These are phyloP conservation scores for Novumbra hubbsi DNA, from an alignment of 2,797 vertebrate genomes.

Conservation along the genomic window DNA sequence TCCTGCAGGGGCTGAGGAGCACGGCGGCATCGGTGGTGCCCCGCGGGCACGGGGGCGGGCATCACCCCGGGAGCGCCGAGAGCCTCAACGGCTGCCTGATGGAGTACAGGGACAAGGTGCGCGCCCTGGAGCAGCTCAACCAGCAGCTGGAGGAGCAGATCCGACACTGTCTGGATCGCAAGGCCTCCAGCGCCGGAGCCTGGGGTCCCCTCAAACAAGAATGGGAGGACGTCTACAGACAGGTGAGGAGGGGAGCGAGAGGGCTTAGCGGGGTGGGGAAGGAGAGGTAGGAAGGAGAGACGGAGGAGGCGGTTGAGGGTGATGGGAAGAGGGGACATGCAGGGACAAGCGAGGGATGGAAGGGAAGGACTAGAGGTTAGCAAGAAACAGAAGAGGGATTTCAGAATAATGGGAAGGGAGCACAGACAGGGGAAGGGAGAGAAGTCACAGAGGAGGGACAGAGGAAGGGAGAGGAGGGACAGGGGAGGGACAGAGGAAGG, in stretches of 20 bases:
- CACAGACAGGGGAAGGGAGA: too few relatives aligned
- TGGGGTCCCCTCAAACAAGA: slow-evolving; percentile 81
- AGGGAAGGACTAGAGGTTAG: background rate
- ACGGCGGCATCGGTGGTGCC: slow-evolving; percentile 69
- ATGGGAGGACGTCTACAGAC: slow-evolving; percentile 88
- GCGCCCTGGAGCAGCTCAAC: slow-evolving; percentile 85
- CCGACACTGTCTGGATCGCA: slow-evolving; percentile 82
- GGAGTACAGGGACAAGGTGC: slow-evolving; percentile 91
- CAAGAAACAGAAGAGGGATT: background rate
- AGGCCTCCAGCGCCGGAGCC: slow-evolving; percentile 72
- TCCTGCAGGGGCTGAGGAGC: slow-evolving; percentile 87
- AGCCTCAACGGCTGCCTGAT: slow-evolving; percentile 83
- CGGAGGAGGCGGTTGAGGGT: background rate
- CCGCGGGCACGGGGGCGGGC: slow-evolving; percentile 51
- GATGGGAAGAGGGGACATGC: background rate
- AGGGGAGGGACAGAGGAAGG: too few relatives aligned
- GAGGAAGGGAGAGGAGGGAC: background rate
- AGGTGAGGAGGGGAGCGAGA: slow-evolving; percentile 67
- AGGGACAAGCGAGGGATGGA: background rate
- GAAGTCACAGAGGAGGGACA: background rate
- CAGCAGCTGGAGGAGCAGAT: slow-evolving; percentile 90
- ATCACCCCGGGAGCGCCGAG: slow-evolving; percentile 54
- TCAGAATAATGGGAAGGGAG: background rate
- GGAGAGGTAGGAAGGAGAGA: background rate
- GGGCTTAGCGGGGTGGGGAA: background rate